Base-by-base conservation (phyloP, 1,140 invertebrate species). In the Nebria ingens region DNA sequence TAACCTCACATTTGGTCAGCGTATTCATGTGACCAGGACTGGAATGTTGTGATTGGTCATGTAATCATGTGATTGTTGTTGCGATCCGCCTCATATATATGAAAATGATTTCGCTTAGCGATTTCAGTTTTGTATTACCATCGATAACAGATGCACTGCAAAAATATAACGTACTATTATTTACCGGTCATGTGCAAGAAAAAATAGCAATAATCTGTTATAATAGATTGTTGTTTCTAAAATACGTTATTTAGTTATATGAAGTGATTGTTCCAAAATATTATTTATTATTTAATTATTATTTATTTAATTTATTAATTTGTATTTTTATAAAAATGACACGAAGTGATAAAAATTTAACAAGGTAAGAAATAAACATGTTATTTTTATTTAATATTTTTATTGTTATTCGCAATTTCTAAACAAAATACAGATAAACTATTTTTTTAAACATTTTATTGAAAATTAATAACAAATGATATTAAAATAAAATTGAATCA, bases 281-380 rank as follows among this genome's bases (percentile, higher is more conserved):
- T n/a, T n/a, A n/a, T n/a, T n/a, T n/a, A 34, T 34, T 34, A 34
- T 34, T 34, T 34, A 34, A n/a, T 34, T 34, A n/a, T 34, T 34
- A 34, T 34, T 34, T 34, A 34, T 34, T 34, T 9, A 9, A 34
- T 34, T 34, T 34, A 34, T 34, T 34, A 9, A n/a, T 34, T 34
- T 34, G 25, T 34, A 9, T 34, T 34, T 34, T 34, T 34, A 9
- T 34, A 34, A 34, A 34, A 9, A n/a, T 9, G 25, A 34, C 6
- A 34, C 25, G n/a, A 34, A n/a, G n/a, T 34, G n/a, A 34, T n/a
- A n/a, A 34, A n/a, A 34, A 34, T 34, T 9, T 9, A 9, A 34
- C 6, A 9, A n/a, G 25, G 25, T 34, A 34, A 34, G 25, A 34
- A 34, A 9, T 34, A 9, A 9, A 34, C n/a, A 34, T 34, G 6